Evolutionary conservation across 2,888 invertebrate species (phyloP).

Genomic region (Drosophila mulleri): DNA sequence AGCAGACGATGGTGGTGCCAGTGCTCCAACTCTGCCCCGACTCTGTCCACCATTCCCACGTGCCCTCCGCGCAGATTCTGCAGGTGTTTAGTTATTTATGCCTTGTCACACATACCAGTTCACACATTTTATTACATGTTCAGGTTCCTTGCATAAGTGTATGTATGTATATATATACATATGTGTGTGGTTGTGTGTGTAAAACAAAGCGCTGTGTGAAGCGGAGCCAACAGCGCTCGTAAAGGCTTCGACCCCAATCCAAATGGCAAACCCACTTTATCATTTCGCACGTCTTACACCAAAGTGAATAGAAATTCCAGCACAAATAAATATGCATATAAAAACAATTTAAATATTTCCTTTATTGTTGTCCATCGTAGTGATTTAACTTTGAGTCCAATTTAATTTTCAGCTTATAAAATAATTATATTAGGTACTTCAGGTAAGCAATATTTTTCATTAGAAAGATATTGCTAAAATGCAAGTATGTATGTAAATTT

Average conservation of each 20-base stretch:
- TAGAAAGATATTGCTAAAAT: no score
- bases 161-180: conserved; percentile 10
- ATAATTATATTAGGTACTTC: no score
- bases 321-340: conserved; percentile 44
- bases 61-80: conserved; percentile 52
- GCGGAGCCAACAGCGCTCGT: conserved; percentile 44
- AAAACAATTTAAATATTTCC: conserved; percentile 57
- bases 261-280: conserved; percentile 36
- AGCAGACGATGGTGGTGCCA: conserved; percentile 30
- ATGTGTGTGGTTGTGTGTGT: conserved; percentile 18
- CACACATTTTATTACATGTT: conserved; percentile 53
- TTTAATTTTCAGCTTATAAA: conserved; percentile 13
- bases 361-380: conserved; percentile 40
- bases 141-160: conserved; percentile 23
- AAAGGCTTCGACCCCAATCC: conserved; percentile 61
- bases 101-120: conserved; percentile 71
- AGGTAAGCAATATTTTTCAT: no score
- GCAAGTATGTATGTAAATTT: no score
- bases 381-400: conserved; percentile 26
- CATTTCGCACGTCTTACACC: conserved; percentile 42
- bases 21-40: neutral
- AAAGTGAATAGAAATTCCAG: conserved; percentile 44
- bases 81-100: conserved; percentile 80
- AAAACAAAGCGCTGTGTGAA: conserved; percentile 53
- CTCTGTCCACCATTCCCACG: neutral